Evolutionary conservation across 1,140 invertebrate genomes (phyloP), one percentile per base, ranked within the genome.

Genomic region (Fopius arisanus): DNA sequence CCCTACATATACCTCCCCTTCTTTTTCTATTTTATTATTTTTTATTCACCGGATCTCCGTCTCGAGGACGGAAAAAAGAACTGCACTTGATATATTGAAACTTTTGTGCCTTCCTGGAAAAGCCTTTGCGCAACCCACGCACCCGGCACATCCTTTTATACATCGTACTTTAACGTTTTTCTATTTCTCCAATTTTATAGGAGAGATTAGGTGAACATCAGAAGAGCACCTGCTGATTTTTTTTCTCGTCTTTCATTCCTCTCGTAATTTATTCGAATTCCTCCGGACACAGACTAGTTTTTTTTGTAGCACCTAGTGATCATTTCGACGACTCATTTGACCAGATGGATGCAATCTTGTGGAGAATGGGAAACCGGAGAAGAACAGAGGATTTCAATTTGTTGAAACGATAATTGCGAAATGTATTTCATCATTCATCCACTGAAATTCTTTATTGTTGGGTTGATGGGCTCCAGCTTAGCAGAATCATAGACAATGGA

Each of bases 21-120:
- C 43, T 59, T 66, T 31, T 43, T 21, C 31, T 29, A 69, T 37
- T 74, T 69, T 66, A 63, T 48, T 26, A 19, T 67, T 73, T 67
- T 59, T 75, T 31, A 41, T 71, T 75, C 28, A 63, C 23, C 37
- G 54, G n/a, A 67, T 41, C 41, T 69, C 69, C 62, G 28, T 33
- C 51, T 71, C 12, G 73, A 67, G 54, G 62, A 74, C 59, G 37
- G 62, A 67, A 66, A 40, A 70, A 74, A 33, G 29, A 65, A 66
- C 67, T 66, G 73, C 73, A 75, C 73, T 75, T 75, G 73, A 75
- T 75, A 75, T 75, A 75, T 75, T 70, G 73, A 70, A 74, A 75
- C 68, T 75, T 67, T 70, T 75, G 73, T 74, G 67, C 62, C 12
- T 62, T 75, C 48, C 41, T 75, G 73, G 63, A 75, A 74, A 70